Base-by-base conservation (phyloP, 2,888 invertebrate species). In the Pterostichus niger region DNA sequence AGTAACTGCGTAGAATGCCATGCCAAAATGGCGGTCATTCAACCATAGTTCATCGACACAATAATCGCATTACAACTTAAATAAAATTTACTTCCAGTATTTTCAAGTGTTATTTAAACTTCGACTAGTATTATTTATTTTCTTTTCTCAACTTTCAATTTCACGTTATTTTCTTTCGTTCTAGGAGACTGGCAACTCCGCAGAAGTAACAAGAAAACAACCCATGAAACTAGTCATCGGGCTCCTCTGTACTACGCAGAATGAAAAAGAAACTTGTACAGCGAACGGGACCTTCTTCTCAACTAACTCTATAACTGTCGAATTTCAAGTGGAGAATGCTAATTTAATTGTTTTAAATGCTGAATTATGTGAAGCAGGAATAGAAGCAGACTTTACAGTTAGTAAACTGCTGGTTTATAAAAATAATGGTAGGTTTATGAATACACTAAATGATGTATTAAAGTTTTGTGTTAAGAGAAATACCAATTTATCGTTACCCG, bases 191-290 rank as follows among this genome's bases (percentile, higher is more conserved):
- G 56, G 35, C 6, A 35, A 13, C 11, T 52, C 52, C 9, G 76
- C 31, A 4, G 76, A 77, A 13, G 56, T 35, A 11, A 52, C 56
- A 11, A 5, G 4, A 13, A 15, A 13, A 15, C 54, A 77, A 40
- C 76, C 76, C 10, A 9, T 77, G 3, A 77, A 77, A n/a, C 35
- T 77, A 35, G 15, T 40, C 17, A 56, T 77, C 5, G 76, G 56
- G 4, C 56, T 54, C 17, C 7, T 24, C 24, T 56, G 56, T 10
- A 17, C 17, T 5, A 56, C 0, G 6, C 0, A 2, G 9, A 24
- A 24, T 35, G 40, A 35, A 11, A 33, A 61, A 31, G 35, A 10
- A 11, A 10, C n/a, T 44, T 68, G 68, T 40, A 15, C n/a, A 0
- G 68, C 68, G 15, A 44, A 40, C 15, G 68, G 68, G 15, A 68